These are phyloP conservation scores for Nannospalax galili DNA, from an alignment of 2,113 vertebrate genomes.

Conservation along the genomic window DNA sequence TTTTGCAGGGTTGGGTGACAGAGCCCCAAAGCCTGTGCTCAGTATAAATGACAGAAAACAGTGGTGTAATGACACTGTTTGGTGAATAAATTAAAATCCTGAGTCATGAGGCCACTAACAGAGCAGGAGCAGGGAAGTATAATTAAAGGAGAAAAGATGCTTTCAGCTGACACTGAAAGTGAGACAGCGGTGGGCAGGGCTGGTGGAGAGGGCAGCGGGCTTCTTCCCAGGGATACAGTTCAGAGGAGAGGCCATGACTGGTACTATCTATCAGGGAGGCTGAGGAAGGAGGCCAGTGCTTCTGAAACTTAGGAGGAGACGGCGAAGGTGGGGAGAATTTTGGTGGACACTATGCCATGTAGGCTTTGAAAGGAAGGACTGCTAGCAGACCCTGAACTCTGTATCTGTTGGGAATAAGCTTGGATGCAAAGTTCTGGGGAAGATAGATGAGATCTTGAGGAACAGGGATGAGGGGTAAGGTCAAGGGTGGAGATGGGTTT, in stretches of 20 bases:
- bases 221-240: neutral
- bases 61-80: constrained; percentile 77
- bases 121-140: constrained; percentile 72
- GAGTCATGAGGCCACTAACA: constrained; percentile 70
- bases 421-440: neutral
- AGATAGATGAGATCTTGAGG: neutral
- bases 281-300: neutral
- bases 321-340: neutral
- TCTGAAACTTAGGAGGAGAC: neutral
- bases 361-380: neutral
- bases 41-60: constrained; percentile 78
- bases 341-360: neutral
- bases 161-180: constrained; percentile 74
- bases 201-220: neutral
- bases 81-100: constrained; percentile 81
- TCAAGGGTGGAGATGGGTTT: neutral
- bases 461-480: neutral
- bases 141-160: constrained; percentile 74
- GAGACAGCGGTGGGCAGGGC: neutral
- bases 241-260: neutral
- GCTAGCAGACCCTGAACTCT: neutral
- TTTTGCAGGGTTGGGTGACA: constrained; percentile 65
- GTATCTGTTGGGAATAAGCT: neutral
- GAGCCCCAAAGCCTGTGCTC: constrained; percentile 63
- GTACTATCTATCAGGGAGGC: neutral